Evolutionary conservation across 2,113 vertebrate species (phyloP).

Genomic region (Leptocoma aspasia): DNA sequence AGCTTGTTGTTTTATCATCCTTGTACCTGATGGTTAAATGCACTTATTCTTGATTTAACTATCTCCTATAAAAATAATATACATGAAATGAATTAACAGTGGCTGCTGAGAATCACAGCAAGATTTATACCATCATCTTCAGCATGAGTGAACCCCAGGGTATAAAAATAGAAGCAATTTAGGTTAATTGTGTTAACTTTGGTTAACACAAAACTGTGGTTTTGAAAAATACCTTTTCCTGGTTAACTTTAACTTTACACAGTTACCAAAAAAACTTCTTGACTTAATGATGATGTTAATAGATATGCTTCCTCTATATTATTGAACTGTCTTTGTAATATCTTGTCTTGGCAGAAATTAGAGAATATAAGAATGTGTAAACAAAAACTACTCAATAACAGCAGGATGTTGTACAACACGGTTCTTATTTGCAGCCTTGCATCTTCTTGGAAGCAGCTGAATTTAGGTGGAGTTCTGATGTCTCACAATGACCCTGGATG

Average conservation of each 20-base stretch:
- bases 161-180: not conserved
- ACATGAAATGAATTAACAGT: not conserved
- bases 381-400: not conserved
- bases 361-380: not conserved
- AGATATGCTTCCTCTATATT: not conserved
- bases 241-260: not conserved
- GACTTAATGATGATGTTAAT: not conserved
- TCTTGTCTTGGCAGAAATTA: not conserved
- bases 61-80: not conserved
- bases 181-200: not conserved
- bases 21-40: not conserved
- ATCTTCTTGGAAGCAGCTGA: not conserved
- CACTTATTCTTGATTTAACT: too few species aligned
- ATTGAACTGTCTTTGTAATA: not conserved
- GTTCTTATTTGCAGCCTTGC: not conserved
- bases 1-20: not conserved
- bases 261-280: not conserved
- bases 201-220: not conserved
- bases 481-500: not conserved
- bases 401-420: not conserved
- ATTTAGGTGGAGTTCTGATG: not conserved
- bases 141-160: not conserved
- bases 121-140: not conserved
- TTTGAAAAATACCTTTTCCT: not conserved
- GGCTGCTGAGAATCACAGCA: not conserved